Percentiles rank a stretch among this genome's conserved stretches.
Conservation (phyloP, 2,888 invertebrate genomes). For the Malachius bipustulatus region DNA sequence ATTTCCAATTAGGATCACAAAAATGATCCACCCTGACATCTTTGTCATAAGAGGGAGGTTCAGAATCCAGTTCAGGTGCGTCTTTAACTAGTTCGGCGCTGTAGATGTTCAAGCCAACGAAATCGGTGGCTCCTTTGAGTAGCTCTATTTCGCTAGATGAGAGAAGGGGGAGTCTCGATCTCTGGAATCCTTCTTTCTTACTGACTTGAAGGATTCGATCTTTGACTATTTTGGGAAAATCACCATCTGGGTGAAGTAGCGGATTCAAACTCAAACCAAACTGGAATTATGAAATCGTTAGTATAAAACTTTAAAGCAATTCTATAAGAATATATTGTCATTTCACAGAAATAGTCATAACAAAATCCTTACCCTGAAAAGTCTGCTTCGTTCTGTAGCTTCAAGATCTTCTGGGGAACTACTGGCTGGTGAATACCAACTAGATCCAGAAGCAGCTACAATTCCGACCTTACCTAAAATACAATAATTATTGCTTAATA, state of each 20-base stretch:
- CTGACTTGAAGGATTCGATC: slow-evolving; percentile 18
- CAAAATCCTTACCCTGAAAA: slow-evolving; percentile 40
- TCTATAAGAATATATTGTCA: too few relatives aligned
- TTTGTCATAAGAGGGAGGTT: slow-evolving; percentile 4
- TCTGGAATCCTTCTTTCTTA: slow-evolving; percentile 18
- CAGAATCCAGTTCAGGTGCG: slow-evolving; percentile 5
- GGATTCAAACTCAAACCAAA: slow-evolving; percentile 20
- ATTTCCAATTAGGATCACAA: slow-evolving; percentile 5
- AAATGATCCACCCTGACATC: slow-evolving; percentile 5
- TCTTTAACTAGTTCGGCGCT: slow-evolving; percentile 37
- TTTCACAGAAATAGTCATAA: too few relatives aligned
- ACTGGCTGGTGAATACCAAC: slow-evolving; percentile 49
- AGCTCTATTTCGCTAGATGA: slow-evolving; percentile 44
- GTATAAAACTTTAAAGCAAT: too few relatives aligned
- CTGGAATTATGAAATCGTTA: slow-evolving; percentile 15
- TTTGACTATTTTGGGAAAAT: slow-evolving; percentile 21
- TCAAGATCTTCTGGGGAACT: slow-evolving; percentile 43
- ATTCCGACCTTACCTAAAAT: slow-evolving; percentile 31
- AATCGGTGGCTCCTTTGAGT: slow-evolving; percentile 52
- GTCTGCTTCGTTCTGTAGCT: slow-evolving; percentile 44
- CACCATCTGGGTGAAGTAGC: slow-evolving; percentile 21
- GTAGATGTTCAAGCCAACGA: slow-evolving; percentile 68
- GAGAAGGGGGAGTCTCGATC: slow-evolving; percentile 45
- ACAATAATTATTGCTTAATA: not conserved
- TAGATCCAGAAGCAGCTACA: slow-evolving; percentile 47